These are phyloP conservation scores for Volucella inflata DNA, from an alignment of 2,888 invertebrate species.

Conservation along the genomic window DNA sequence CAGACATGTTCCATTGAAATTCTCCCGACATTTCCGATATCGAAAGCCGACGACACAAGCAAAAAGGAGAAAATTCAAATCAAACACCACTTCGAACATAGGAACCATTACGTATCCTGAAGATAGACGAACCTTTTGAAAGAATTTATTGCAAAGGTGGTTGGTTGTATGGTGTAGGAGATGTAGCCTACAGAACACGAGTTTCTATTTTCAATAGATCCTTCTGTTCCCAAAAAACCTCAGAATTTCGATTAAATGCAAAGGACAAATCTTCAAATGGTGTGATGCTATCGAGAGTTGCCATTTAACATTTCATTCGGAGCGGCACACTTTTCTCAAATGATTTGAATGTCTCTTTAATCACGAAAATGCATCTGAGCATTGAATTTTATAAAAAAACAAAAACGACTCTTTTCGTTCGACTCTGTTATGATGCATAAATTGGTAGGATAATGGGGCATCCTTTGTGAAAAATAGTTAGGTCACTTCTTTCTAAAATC, in stretches of 20 bases:
- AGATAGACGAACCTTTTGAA: constrained; percentile 65
- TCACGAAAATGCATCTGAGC: no score
- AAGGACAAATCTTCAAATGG: constrained; percentile 48
- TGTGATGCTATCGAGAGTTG: neutral
- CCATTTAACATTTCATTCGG: no score
- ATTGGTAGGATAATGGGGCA: no score
- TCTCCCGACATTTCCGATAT: constrained; percentile 60
- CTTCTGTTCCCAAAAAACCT: constrained; percentile 22
- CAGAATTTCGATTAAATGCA: constrained; percentile 62
- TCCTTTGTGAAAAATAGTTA: no score
- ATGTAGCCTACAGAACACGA: constrained; percentile 60
- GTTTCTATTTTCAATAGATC: constrained; percentile 49
- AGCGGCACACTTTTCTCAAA: no score
- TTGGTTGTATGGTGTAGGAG: constrained; percentile 35
- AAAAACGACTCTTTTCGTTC: no score
- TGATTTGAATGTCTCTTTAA: no score
- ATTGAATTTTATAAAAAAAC: no score
- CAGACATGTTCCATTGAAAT: constrained; percentile 57
- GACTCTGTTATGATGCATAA: no score
- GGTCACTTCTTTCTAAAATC: no score
- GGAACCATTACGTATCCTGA: constrained; percentile 23
- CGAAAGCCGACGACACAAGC: constrained; percentile 23
- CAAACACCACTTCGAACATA: constrained; percentile 19
- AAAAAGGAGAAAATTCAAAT: constrained; percentile 10
- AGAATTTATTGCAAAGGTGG: constrained; percentile 67